These are phyloP conservation scores for Stenodera caucasica DNA, from an alignment of 2,888 invertebrate genomes.

Conservation along the genomic window DNA sequence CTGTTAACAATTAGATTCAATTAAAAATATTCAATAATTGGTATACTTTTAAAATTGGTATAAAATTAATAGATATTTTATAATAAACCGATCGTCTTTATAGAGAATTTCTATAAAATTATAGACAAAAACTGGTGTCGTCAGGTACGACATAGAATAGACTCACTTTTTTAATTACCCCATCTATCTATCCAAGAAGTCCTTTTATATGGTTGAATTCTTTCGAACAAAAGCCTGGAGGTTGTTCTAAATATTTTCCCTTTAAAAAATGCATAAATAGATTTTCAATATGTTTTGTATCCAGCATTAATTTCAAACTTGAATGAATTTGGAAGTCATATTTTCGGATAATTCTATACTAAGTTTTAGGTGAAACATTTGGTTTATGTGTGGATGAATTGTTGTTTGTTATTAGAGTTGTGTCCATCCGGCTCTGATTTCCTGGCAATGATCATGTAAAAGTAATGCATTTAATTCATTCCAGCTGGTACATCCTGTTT, in stretches of 20 bases:
- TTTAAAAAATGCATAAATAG: no score
- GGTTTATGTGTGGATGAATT: not conserved
- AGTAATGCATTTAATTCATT: conserved; percentile 24
- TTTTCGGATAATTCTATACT: no score
- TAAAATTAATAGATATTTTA: not conserved
- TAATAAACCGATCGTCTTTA: not conserved
- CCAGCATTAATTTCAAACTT: no score
- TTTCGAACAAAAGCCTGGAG: not conserved
- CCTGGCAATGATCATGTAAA: conserved; percentile 20
- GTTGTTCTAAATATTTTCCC: no score
- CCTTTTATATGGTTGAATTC: conserved; percentile 6
- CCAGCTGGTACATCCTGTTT: conserved; percentile 23
- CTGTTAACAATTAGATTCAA: no score
- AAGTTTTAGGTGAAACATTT: not conserved
- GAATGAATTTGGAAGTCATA: no score
- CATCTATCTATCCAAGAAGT: conserved; percentile 2
- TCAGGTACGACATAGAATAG: conserved; percentile 11
- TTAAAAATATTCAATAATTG: no score
- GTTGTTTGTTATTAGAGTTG: not conserved
- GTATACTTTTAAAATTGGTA: no score
- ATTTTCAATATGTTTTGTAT: no score
- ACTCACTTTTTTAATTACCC: conserved; percentile 10
- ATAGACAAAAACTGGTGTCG: conserved; percentile 11
- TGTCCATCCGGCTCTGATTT: conserved; percentile 6
- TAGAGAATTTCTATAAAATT: not conserved